A percentile compares a stretch with the other conserved stretches of the same genome.
These are phyloP conservation scores for Apogon talboti DNA, from an alignment of 2,797 vertebrate genomes.

Conservation along the genomic window DNA sequence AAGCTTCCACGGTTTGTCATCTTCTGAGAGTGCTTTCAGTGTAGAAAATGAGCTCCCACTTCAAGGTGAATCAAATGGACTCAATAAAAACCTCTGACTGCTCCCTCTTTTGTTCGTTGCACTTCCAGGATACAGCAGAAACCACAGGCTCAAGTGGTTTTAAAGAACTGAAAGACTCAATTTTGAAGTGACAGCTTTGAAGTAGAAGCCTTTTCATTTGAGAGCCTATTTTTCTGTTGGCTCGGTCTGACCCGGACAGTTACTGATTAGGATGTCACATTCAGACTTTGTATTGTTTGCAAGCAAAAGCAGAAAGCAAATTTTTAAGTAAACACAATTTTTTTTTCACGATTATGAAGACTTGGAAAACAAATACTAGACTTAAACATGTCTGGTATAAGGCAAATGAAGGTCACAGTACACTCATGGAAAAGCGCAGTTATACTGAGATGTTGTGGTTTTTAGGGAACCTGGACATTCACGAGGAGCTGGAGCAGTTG, in stretches of 20 bases:
- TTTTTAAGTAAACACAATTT: not conserved
- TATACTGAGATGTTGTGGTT: slow-evolving; percentile 5
- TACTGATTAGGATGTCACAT: not conserved
- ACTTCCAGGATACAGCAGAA: slow-evolving; percentile 1
- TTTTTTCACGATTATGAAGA: no score
- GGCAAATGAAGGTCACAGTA: not conserved
- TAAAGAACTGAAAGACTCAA: slow-evolving; percentile 17
- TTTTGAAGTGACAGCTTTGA: slow-evolving; percentile 20
- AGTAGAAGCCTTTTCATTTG: not conserved
- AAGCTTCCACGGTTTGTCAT: not conserved
- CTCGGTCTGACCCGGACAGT: not conserved
- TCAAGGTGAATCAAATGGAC: not conserved
- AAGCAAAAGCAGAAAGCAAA: not conserved
- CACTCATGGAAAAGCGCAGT: not conserved
- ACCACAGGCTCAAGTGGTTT: slow-evolving; percentile 14
- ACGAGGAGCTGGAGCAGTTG: slow-evolving; percentile 92
- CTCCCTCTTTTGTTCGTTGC: slow-evolving; percentile 10
- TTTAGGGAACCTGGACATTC: slow-evolving; percentile 93
- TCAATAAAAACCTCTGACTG: not conserved
- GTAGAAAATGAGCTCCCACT: not conserved
- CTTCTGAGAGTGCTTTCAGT: not conserved
- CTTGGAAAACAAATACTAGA: not conserved
- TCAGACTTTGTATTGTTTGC: not conserved
- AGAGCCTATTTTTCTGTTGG: not conserved
- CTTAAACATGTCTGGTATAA: not conserved